These are phyloP conservation scores for Drosophila falleni DNA, from an alignment of 2,888 invertebrate species.

Conservation along the genomic window DNA sequence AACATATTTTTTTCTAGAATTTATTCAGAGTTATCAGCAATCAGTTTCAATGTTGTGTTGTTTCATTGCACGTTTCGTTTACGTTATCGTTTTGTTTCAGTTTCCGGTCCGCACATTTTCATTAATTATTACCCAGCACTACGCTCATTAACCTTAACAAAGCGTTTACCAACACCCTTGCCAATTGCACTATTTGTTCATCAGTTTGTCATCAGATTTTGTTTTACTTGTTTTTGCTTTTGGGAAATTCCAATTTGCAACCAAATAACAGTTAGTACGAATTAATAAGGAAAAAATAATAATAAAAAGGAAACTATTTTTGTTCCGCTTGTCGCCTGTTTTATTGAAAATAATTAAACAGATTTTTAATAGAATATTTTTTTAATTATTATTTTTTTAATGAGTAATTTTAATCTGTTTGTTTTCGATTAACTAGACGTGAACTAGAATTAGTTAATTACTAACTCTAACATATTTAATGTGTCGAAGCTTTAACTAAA, in stretches of 20 bases:
- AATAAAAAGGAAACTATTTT: slow-evolving; percentile 82
- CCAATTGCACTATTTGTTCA: slow-evolving; percentile 29
- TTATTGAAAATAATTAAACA: slow-evolving; percentile 62
- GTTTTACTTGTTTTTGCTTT: slow-evolving; percentile 13
- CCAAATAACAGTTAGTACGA: slow-evolving; percentile 39
- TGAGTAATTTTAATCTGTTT: slow-evolving; percentile 31
- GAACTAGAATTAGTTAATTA: slow-evolving; percentile 49
- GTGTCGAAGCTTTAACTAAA: slow-evolving; percentile 27
- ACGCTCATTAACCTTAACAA: slow-evolving; percentile 27
- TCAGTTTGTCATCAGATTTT: slow-evolving; percentile 35
- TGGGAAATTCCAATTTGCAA: slow-evolving; percentile 38
- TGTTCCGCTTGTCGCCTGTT: slow-evolving; percentile 86
- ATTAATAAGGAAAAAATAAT: slow-evolving; percentile 14
- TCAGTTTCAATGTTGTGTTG: slow-evolving; percentile 36
- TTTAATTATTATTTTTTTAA: slow-evolving; percentile 21
- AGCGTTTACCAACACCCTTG: slow-evolving; percentile 31
- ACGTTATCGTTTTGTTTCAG: slow-evolving; percentile 6
- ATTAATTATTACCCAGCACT: slow-evolving; percentile 36
- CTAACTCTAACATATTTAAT: slow-evolving; percentile 71
- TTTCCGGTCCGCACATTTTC: slow-evolving; percentile 35
- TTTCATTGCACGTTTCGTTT: slow-evolving; percentile 50
- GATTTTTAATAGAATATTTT: slow-evolving; percentile 32
- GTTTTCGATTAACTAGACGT: slow-evolving; percentile 52
- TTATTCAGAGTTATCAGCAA: slow-evolving; percentile 23
- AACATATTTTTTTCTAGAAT: slow-evolving; percentile 10